Evolutionary conservation across 2,888 invertebrate species (phyloP).

Genomic region (Tinea pellionella): DNA sequence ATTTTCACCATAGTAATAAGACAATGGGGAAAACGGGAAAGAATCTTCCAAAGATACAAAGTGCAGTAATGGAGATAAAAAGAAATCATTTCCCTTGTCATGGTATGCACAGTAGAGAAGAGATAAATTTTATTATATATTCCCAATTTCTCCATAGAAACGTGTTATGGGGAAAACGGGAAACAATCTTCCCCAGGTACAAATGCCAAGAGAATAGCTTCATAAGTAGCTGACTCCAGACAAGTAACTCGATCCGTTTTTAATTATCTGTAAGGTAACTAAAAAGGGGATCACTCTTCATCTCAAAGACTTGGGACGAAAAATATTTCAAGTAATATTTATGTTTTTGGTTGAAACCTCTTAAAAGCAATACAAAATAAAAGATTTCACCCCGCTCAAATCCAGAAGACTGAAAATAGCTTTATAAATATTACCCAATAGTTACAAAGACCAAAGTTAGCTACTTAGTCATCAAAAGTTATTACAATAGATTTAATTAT

Average conservation of each 20-base stretch:
- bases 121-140: no score
- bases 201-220: background rate
- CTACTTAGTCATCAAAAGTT: background rate
- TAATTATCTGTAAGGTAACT: no score
- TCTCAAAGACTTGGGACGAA: background rate
- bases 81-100: no score
- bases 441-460: background rate
- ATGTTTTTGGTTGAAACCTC: background rate
- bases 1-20: no score
- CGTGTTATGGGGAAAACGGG: background rate
- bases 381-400: no score
- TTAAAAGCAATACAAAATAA: no score
- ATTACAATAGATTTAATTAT: background rate
- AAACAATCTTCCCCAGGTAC: background rate
- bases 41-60: no score
- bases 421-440: background rate
- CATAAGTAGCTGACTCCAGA: background rate
- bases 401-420: background rate
- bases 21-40: no score
- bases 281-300: no score
- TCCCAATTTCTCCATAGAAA: no score
- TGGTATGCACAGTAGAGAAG: no score
- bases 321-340: background rate
- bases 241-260: background rate
- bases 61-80: no score